phyloP scores from a whole-genome alignment of 2,113 vertebrate species.

The Microcebus jonahi region DNA sequence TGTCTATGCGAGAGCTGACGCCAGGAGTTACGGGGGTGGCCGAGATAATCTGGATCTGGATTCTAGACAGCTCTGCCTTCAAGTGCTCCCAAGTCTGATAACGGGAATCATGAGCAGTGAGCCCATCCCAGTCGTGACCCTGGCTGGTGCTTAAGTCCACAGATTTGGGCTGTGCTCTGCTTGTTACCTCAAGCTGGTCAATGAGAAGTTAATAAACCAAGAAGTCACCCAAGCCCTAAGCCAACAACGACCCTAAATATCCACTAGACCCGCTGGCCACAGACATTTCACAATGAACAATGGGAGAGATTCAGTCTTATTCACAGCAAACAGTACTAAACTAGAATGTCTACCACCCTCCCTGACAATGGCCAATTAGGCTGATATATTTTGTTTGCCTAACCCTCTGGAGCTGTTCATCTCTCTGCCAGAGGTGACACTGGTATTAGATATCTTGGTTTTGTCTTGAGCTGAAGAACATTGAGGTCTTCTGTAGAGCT shows the following conservation, averaged over 20 bases:
- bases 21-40: not conserved
- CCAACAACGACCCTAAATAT: not conserved
- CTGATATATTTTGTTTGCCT: constrained; percentile 11
- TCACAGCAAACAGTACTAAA: not conserved
- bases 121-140: not conserved
- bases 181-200: not conserved
- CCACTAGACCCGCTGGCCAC: not conserved
- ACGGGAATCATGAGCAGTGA: not conserved
- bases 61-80: not conserved
- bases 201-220: constrained; percentile 62
- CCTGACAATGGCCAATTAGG: not conserved
- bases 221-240: constrained; percentile 35
- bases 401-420: constrained; percentile 22
- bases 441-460: constrained; percentile 11
- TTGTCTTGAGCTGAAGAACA: constrained; percentile 19
- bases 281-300: not conserved
- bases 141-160: not conserved
- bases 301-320: not conserved
- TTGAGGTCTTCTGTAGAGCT: not conserved
- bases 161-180: not conserved
- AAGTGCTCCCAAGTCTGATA: not conserved
- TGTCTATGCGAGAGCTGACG: not conserved
- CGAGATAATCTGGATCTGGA: not conserved
- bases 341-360: not conserved
- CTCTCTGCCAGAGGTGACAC: constrained; percentile 1